Evolutionary conservation across 1,140 invertebrate genomes (phyloP).

Genomic region (Camponotus vicinus): DNA sequence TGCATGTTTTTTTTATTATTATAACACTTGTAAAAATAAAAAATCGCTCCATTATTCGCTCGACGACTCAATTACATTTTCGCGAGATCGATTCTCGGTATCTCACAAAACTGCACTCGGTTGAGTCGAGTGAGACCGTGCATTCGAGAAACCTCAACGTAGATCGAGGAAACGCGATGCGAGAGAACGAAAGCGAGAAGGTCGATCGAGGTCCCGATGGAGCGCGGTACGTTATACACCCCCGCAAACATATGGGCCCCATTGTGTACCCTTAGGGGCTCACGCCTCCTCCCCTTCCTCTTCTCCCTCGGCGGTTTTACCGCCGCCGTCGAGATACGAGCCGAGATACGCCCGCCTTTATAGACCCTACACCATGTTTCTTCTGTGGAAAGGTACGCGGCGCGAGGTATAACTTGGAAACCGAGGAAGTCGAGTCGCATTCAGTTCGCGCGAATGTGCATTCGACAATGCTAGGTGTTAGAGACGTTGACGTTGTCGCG

Average conservation of each 20-base stretch:
- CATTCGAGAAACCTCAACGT: slow-evolving; percentile 38
- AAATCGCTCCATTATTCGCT: neutral
- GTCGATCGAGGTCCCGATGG: slow-evolving; percentile 66
- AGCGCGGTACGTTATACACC: slow-evolving; percentile 74
- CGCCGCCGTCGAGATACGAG: slow-evolving; percentile 78
- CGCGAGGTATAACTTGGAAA: slow-evolving; percentile 64
- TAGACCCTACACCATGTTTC: slow-evolving; percentile 82
- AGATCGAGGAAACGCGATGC: neutral
- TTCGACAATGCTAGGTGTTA: slow-evolving; percentile 64
- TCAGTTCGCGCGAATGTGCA: slow-evolving; percentile 40
- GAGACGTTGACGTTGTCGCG: slow-evolving; percentile 67
- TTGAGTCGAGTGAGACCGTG: neutral
- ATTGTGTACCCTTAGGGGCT: slow-evolving; percentile 78
- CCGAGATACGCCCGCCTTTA: slow-evolving; percentile 78
- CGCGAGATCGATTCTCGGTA: neutral
- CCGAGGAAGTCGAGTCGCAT: slow-evolving; percentile 52
- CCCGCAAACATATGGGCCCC: slow-evolving; percentile 82
- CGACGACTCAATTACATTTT: slow-evolving; percentile 7
- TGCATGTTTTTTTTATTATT: neutral
- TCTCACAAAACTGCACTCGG: neutral
- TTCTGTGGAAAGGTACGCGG: slow-evolving; percentile 74
- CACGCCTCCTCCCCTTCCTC: slow-evolving; percentile 62
- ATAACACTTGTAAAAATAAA: neutral
- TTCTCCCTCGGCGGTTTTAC: slow-evolving; percentile 68
- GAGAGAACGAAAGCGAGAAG: neutral